Evolutionary conservation across 2,888 invertebrate species (phyloP).

Genomic region (Folsomia candida): DNA sequence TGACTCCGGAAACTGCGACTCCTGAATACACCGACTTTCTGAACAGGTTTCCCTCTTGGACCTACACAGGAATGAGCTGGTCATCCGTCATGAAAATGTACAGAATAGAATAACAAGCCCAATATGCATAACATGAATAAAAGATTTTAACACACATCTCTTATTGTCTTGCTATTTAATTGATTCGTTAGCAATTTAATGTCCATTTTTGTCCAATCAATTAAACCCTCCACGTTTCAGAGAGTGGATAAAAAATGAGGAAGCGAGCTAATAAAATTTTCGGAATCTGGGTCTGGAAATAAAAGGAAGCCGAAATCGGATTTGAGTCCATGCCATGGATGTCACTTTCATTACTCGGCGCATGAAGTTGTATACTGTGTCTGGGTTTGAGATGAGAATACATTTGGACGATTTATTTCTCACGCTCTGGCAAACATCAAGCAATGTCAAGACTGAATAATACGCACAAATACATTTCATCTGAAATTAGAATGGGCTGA

Average conservation of each 20-base stretch:
- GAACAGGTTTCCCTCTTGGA: conserved; percentile 40
- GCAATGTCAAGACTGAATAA: not conserved
- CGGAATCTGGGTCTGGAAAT: not conserved
- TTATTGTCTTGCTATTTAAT: too few relatives aligned
- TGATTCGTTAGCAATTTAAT: too few relatives aligned
- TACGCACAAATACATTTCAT: not conserved
- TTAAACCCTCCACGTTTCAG: too few relatives aligned
- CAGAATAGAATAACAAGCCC: conserved; percentile 19
- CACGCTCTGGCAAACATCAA: not conserved
- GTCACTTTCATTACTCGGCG: not conserved
- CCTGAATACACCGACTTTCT: conserved; percentile 35
- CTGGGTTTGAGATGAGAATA: not conserved
- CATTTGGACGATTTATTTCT: not conserved
- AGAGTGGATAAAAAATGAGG: not conserved
- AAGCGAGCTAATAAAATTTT: not conserved
- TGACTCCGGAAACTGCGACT: conserved; percentile 26
- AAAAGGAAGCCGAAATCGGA: not conserved
- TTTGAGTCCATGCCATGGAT: not conserved
- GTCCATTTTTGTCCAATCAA: too few relatives aligned
- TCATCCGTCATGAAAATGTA: conserved; percentile 42
- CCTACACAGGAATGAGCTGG: conserved; percentile 41
- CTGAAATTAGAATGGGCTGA: not conserved
- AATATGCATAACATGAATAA: not conserved
- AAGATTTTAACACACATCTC: not conserved
- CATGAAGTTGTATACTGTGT: not conserved